A percentile compares a stretch with the other conserved stretches of the same genome.
Conservation (phyloP, 2,797 vertebrate genomes). For the Ctenosaura bakeri region DNA sequence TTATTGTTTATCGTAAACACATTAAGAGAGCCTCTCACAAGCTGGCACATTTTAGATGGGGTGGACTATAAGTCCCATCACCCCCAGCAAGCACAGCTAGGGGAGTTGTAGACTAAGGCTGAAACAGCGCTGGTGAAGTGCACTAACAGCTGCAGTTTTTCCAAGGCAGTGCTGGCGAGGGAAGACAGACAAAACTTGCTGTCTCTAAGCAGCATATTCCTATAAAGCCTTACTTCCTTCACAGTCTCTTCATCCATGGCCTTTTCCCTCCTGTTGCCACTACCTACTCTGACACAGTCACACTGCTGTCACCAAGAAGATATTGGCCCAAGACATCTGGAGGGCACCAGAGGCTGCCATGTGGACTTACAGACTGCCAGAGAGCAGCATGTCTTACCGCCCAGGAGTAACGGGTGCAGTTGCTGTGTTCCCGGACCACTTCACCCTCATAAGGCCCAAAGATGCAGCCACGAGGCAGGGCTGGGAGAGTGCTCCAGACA, state of each 20-base stretch:
- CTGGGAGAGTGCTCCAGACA: constrained; percentile 74
- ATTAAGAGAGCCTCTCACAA: background rate
- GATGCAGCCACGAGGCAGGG: constrained; percentile 73
- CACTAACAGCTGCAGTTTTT: no score
- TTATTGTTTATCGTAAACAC: background rate
- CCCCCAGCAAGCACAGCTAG: no score
- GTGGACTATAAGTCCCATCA: background rate
- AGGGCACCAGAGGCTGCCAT: background rate
- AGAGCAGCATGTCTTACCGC: constrained; percentile 66
- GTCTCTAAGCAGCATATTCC: no score
- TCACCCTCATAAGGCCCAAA: constrained; percentile 81
- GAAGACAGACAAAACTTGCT: no score
- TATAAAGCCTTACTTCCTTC: no score
- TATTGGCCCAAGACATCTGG: background rate
- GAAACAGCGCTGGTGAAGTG: no score
- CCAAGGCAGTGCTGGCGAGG: no score
- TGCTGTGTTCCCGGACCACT: constrained; percentile 66
- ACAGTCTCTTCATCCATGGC: no score
- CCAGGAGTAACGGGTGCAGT: constrained; percentile 79
- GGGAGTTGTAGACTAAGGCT: no score
- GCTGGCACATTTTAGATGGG: no score
- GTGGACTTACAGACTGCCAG: background rate
- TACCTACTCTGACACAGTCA: no score
- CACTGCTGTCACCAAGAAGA: background rate
- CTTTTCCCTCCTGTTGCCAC: no score